A percentile compares a stretch with the other conserved stretches of the same genome.
phyloP scores from a whole-genome alignment of 2,888 invertebrate genomes.

The Drosophila merina region DNA sequence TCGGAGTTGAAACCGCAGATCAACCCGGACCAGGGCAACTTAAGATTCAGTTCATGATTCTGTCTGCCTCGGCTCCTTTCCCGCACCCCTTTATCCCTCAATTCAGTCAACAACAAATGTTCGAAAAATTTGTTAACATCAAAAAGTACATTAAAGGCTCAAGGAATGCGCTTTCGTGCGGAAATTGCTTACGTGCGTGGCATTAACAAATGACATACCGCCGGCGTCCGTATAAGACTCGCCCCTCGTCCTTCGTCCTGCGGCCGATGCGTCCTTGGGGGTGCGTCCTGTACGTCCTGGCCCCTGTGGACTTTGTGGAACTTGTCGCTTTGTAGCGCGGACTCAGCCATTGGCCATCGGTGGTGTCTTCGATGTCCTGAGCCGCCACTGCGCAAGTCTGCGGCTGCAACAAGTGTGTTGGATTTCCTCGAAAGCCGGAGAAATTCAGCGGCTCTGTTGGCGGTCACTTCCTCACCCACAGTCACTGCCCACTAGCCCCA shows the following conservation, averaged over 20 bases:
- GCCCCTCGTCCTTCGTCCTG: slow-evolving; percentile 11
- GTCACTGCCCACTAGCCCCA: background rate
- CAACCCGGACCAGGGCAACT: slow-evolving; percentile 31
- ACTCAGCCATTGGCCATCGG: slow-evolving; percentile 67
- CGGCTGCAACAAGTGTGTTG: slow-evolving; percentile 70
- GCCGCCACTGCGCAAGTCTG: slow-evolving; percentile 56
- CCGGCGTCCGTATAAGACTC: slow-evolving; percentile 57
- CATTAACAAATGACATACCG: slow-evolving; percentile 72
- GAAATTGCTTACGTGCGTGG: slow-evolving; percentile 79
- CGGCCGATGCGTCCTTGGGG: slow-evolving; percentile 31
- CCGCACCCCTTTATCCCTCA: slow-evolving; percentile 4
- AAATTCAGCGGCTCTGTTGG: slow-evolving; percentile 6
- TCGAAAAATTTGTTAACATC: slow-evolving; percentile 78
- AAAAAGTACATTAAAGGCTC: slow-evolving; percentile 79
- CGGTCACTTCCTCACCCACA: background rate
- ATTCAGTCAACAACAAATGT: slow-evolving; percentile 70
- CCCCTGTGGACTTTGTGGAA: slow-evolving; percentile 55
- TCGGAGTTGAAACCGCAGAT: slow-evolving; percentile 35
- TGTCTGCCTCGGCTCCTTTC: slow-evolving; percentile 13
- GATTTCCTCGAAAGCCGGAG: slow-evolving; percentile 7
- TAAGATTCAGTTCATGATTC: slow-evolving; percentile 57
- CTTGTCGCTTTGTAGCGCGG: slow-evolving; percentile 69
- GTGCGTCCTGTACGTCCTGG: slow-evolving; percentile 42
- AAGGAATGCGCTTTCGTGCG: slow-evolving; percentile 79
- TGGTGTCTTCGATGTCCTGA: slow-evolving; percentile 53